These are phyloP conservation scores for Laticauda laticaudata DNA, from an alignment of 2,113 vertebrate species.

Conservation along the genomic window DNA sequence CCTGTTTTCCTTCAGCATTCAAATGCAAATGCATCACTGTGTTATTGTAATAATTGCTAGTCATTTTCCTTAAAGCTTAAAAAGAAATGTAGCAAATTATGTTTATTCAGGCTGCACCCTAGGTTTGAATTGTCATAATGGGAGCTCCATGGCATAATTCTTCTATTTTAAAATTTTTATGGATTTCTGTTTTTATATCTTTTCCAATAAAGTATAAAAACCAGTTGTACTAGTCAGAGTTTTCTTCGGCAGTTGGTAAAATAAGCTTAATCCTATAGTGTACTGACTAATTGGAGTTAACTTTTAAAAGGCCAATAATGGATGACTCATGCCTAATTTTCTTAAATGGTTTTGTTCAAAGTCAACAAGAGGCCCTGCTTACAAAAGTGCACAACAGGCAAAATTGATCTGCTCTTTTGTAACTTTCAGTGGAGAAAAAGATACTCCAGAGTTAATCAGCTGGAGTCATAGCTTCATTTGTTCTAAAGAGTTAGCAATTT, in stretches of 20 bases:
- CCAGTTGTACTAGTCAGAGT: not conserved
- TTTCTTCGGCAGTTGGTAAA: not conserved
- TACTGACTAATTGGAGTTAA: not conserved
- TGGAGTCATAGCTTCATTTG: not conserved
- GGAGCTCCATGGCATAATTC: conserved; percentile 65
- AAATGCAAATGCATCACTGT: conserved; percentile 64
- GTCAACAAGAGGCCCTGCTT: not conserved
- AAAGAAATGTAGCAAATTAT: conserved; percentile 53
- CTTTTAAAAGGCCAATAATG: not conserved
- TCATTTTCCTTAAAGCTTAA: conserved; percentile 62
- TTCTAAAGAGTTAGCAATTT: not conserved
- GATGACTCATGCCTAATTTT: conserved; percentile 31
- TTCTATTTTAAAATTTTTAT: conserved; percentile 58
- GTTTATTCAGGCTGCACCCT: conserved; percentile 63
- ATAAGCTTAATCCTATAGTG: not conserved
- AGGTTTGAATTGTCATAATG: conserved; percentile 62
- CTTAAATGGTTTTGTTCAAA: conserved; percentile 18
- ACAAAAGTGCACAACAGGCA: not conserved
- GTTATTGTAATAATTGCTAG: conserved; percentile 57
- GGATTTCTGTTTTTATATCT: conserved; percentile 60
- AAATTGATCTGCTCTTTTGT: not conserved
- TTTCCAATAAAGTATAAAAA: conserved; percentile 49
- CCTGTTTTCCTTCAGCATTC: conserved; percentile 37
- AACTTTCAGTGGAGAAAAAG: not conserved
- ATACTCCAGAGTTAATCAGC: accelerated